Evolutionary conservation across 2,888 invertebrate genomes (phyloP).

Genomic region (Apoderus coryli): DNA sequence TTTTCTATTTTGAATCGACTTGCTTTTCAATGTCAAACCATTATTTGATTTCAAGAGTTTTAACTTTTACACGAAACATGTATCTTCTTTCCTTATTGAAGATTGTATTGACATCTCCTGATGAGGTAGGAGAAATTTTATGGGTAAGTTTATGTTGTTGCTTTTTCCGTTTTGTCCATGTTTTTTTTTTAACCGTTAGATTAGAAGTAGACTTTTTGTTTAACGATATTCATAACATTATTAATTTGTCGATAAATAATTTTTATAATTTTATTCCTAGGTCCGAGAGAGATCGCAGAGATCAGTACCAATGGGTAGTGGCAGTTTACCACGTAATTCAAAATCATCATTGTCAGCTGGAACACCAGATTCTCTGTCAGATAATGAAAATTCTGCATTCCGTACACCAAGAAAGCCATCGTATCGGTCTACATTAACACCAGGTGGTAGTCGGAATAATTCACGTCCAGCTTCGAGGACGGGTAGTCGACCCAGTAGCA

Average conservation of each 20-base stretch:
- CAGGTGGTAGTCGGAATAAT: constrained; percentile 57
- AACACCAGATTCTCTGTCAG: constrained; percentile 79
- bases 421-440: constrained; percentile 54
- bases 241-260: too few relatives aligned
- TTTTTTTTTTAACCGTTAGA: too few relatives aligned
- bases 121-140: constrained; percentile 22
- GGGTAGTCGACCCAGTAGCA: constrained; percentile 73
- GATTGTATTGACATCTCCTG: constrained; percentile 24
- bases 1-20: too few relatives aligned
- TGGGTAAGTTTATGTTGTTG: constrained; percentile 20
- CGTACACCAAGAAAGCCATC: constrained; percentile 54
- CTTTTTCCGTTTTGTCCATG: too few relatives aligned
- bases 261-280: too few relatives aligned
- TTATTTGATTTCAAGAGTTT: too few relatives aligned
- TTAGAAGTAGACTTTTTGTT: too few relatives aligned
- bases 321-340: constrained; percentile 48
- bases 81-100: constrained; percentile 21
- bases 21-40: too few relatives aligned
- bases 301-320: constrained; percentile 75
- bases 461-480: constrained; percentile 76
- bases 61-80: too few relatives aligned
- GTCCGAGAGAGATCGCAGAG: constrained; percentile 84
- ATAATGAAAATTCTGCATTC: constrained; percentile 67
- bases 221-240: too few relatives aligned
- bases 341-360: constrained; percentile 71